Percentiles rank a stretch among this genome's conserved stretches.
These are phyloP conservation scores for Triplophysa bombifrons DNA, from an alignment of 2,797 vertebrate genomes.

Conservation along the genomic window DNA sequence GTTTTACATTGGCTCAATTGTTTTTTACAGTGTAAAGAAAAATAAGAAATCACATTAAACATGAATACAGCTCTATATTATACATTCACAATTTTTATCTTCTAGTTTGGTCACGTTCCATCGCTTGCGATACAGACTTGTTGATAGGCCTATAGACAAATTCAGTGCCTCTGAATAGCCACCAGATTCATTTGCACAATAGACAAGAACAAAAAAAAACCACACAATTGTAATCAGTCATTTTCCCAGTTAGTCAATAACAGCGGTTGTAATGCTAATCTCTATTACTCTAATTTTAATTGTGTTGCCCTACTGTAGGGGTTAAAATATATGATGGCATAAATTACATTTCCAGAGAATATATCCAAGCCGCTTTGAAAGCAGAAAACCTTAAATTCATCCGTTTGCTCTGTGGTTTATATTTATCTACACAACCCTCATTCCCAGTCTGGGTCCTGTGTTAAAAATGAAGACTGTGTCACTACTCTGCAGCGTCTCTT, in stretches of 20 bases:
- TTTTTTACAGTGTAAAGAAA: too few species aligned
- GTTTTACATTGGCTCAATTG: too few species aligned
- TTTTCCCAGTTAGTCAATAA: not conserved
- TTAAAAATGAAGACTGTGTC: conserved; percentile 36
- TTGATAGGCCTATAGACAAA: too few species aligned
- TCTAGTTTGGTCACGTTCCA: too few species aligned
- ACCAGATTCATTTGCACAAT: too few species aligned
- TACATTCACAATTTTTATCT: too few species aligned
- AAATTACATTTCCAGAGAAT: not conserved
- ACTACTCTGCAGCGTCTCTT: conserved; percentile 14
- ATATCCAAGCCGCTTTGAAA: not conserved
- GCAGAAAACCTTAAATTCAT: not conserved
- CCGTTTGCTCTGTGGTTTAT: conserved; percentile 11
- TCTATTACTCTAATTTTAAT: not conserved
- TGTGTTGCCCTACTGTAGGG: not conserved
- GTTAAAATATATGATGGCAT: not conserved
- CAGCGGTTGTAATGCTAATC: not conserved
- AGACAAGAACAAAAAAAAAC: too few species aligned
- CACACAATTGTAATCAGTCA: too few species aligned
- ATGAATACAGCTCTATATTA: too few species aligned
- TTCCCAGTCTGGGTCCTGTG: conserved; percentile 8
- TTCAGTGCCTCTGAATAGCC: too few species aligned
- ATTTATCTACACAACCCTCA: conserved; percentile 3
- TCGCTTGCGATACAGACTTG: too few species aligned
- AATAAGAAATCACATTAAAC: too few species aligned